Conservation (phyloP, 2,888 invertebrate species). For the Octodonta nipae region DNA sequence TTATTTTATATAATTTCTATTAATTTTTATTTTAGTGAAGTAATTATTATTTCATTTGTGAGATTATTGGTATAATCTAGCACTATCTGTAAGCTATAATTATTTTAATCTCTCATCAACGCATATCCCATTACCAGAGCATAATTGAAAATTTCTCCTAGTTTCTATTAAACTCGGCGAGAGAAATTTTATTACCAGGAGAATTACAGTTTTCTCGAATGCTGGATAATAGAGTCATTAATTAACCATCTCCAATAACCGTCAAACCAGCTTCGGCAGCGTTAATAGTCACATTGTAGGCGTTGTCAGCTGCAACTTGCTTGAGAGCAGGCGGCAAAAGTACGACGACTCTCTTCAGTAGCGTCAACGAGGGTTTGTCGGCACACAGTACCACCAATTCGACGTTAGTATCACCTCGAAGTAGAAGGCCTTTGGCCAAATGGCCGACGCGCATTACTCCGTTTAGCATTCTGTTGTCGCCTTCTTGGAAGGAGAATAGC, state of each 20-base stretch:
- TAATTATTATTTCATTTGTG: too few species aligned
- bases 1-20: too few species aligned
- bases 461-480: slow-evolving; percentile 62
- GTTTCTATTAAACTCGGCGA: too few species aligned
- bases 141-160: too few species aligned
- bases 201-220: too few species aligned
- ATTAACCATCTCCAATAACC: slow-evolving; percentile 61
- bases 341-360: slow-evolving; percentile 71
- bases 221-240: too few species aligned
- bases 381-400: slow-evolving; percentile 89
- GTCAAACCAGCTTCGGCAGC: slow-evolving; percentile 75
- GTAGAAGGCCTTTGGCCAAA: slow-evolving; percentile 75
- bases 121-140: too few species aligned
- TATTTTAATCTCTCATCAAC: too few species aligned
- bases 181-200: too few species aligned
- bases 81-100: too few species aligned
- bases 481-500: slow-evolving; percentile 59
- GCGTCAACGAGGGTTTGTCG: slow-evolving; percentile 78
- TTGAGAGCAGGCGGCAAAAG: slow-evolving; percentile 70
- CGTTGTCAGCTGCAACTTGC: slow-evolving; percentile 55
- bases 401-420: slow-evolving; percentile 79
- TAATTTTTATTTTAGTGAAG: too few species aligned
- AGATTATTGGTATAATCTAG: too few species aligned
- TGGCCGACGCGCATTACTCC: slow-evolving; percentile 95
- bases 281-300: slow-evolving; percentile 73